These are phyloP conservation scores for Dendrolimus pini DNA, from an alignment of 2,888 invertebrate species.

Conservation along the genomic window DNA sequence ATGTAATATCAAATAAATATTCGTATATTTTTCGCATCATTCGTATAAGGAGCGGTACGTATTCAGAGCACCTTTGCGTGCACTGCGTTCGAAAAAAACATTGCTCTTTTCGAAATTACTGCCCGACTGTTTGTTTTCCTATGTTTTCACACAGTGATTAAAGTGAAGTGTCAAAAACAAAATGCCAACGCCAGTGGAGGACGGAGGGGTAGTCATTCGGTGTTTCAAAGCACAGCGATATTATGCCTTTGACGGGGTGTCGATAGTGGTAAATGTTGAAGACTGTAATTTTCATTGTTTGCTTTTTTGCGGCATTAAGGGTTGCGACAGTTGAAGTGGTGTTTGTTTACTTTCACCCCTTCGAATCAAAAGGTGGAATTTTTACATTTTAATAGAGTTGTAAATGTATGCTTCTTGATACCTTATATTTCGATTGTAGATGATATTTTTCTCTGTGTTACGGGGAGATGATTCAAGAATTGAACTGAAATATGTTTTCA, in stretches of 20 bases:
- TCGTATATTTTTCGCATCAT: slow-evolving; percentile 5
- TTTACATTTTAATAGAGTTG: too few relatives aligned
- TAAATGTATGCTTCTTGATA: too few relatives aligned
- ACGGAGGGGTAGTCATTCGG: slow-evolving; percentile 26
- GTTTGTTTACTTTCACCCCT: background rate
- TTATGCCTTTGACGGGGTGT: slow-evolving; percentile 52
- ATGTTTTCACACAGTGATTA: slow-evolving; percentile 70
- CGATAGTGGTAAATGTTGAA: slow-evolving; percentile 45
- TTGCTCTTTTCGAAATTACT: slow-evolving; percentile 69
- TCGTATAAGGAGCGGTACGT: slow-evolving; percentile 35
- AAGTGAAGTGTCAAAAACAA: slow-evolving; percentile 75
- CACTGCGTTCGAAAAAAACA: slow-evolving; percentile 23
- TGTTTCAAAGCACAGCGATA: slow-evolving; percentile 34
- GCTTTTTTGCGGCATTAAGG: slow-evolving; percentile 19
- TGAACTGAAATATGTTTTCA: too few relatives aligned
- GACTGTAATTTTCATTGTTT: slow-evolving; percentile 55
- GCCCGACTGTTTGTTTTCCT: slow-evolving; percentile 64
- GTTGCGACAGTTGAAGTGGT: background rate
- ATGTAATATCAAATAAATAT: too few relatives aligned
- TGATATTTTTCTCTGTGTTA: too few relatives aligned
- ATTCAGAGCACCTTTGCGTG: slow-evolving; percentile 38
- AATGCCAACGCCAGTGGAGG: slow-evolving; percentile 33
- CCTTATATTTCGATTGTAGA: too few relatives aligned
- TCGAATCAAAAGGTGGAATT: too few relatives aligned
- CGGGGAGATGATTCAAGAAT: too few relatives aligned